Conservation (phyloP, 2,113 vertebrate genomes). For the human (Homo sapiens) region DNA sequence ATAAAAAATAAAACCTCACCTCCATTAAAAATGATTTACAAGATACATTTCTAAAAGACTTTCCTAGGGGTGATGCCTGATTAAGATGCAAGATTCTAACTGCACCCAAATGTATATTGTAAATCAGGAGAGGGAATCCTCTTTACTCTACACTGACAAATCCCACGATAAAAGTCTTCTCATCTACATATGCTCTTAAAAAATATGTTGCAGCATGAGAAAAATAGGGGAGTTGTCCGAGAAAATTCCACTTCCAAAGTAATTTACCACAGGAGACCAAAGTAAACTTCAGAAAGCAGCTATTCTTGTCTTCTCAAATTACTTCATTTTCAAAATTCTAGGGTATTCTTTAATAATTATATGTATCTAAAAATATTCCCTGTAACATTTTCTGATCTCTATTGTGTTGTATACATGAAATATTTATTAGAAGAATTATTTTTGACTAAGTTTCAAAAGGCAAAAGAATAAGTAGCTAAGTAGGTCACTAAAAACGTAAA, state of each 20-base stretch:
- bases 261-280: neutral
- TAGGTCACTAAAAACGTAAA: too few species aligned
- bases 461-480: neutral
- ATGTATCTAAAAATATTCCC: neutral
- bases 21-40: neutral
- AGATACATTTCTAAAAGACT: neutral
- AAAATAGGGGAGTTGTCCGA: neutral
- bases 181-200: neutral
- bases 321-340: neutral
- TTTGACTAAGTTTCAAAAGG: neutral
- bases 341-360: neutral
- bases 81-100: neutral
- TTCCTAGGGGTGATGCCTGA: neutral
- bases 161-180: neutral
- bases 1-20: neutral
- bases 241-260: neutral
- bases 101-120: neutral
- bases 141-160: neutral
- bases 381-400: neutral
- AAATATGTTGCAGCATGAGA: neutral
- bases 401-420: neutral
- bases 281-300: neutral
- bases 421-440: neutral
- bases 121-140: neutral
- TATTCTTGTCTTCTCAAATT: neutral